Base-by-base conservation (phyloP, 2,888 invertebrate genomes). In the Mythimna vitellina region DNA sequence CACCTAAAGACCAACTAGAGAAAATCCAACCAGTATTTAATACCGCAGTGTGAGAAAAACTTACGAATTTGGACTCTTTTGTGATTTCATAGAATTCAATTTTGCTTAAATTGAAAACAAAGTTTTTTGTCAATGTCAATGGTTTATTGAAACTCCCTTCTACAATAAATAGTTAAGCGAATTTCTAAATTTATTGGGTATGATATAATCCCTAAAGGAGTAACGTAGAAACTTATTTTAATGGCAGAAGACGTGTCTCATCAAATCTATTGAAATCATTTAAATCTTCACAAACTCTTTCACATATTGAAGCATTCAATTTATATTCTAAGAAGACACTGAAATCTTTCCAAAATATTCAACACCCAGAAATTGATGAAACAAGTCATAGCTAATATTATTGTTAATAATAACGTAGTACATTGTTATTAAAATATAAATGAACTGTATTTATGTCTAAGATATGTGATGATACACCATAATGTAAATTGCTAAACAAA, bases 111-210 rank as follows among this genome's bases (percentile, higher is more conserved):
- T 92, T 92, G 89, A 94, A 95, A 95, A 94, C 91, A 92, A 92
- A 86, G 65, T 85, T 86, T 81, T 77, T 80, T 70, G 81, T 86
- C 81, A 85, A 87, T 88, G 83, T 86, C 81, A 85, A 87, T 88
- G 83, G 76, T 89, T 94, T 94, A 93, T 93, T 93, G 67, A 90
- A 88, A 81, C 88, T 89, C 88, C 86, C 86, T 85, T 85, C 92
- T 93, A 94, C 93, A 93, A 80, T 86, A 84, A 89, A 88, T 90
- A 90, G 89, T 92, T 92, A 92, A 93, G 93, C 91, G 88, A 92
- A 87, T 91, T 80, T 92, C 95, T 95, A 96, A 96, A 96, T 96
- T 96, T 96, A 96, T 96, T 96, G 96, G 96, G 96, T 95, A 94
- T 92, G 91, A 91, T 85, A 90, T 89, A 86, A 89, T 90, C 88